Evolutionary conservation across 2,888 invertebrate genomes (phyloP).

Genomic region (Xylocampa areola): DNA sequence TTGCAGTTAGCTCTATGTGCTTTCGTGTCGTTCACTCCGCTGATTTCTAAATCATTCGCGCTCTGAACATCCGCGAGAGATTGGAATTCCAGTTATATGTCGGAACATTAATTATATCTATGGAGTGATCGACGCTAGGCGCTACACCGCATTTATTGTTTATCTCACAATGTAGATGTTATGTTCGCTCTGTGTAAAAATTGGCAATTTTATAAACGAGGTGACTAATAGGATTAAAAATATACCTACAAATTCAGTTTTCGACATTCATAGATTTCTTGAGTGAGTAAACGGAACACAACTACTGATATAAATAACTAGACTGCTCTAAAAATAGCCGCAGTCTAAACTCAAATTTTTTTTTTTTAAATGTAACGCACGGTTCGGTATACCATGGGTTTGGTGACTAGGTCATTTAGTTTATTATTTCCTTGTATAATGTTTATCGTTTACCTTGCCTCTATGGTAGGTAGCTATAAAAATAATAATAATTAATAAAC

Average conservation of each 20-base stretch:
- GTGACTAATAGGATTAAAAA: conserved; percentile 52
- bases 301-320: conserved; percentile 45
- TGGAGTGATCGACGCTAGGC: conserved; percentile 47
- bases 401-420: conserved; percentile 6
- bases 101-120: conserved; percentile 67
- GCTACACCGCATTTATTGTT: conserved; percentile 37
- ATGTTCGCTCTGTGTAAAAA: conserved; percentile 13
- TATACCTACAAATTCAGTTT: conserved; percentile 30
- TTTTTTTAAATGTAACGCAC: neutral
- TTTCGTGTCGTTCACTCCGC: conserved; percentile 75
- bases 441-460: conserved; percentile 34
- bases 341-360: conserved; percentile 27
- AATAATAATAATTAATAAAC: conserved; percentile 41
- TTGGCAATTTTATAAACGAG: conserved; percentile 13
- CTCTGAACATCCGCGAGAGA: conserved; percentile 78
- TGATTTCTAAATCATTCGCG: conserved; percentile 79
- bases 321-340: conserved; percentile 43
- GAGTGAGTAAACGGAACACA: conserved; percentile 42
- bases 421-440: conserved; percentile 50
- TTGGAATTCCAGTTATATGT: conserved; percentile 76
- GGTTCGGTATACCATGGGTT: neutral
- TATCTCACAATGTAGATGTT: conserved; percentile 17
- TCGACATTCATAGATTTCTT: conserved; percentile 24
- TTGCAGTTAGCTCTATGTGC: conserved; percentile 68
- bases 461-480: conserved; percentile 17